Conservation (phyloP, 2,113 vertebrate genomes). For the Brachyhypopomus occidentalis region DNA sequence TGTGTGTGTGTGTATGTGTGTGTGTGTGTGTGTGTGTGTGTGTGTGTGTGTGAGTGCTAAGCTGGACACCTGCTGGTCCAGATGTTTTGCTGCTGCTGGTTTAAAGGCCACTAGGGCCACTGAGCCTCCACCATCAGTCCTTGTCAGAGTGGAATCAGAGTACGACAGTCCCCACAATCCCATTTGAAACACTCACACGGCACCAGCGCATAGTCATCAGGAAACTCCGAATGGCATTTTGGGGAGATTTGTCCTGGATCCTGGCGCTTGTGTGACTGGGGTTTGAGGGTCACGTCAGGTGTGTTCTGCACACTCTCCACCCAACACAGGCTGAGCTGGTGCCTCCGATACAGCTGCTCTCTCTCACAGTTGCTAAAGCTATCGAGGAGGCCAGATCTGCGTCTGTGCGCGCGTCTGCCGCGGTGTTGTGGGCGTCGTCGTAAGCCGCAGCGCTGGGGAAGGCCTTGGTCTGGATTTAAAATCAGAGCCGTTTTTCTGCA, state of each 20-base stretch:
- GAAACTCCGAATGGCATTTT: not conserved
- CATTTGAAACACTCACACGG: constrained; percentile 9
- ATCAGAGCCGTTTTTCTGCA: constrained; percentile 52
- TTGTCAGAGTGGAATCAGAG: not conserved
- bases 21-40: constrained; percentile 3
- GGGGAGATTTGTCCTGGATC: not conserved
- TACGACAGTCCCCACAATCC: not conserved
- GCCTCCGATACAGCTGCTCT: not conserved
- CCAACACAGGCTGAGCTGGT: not conserved
- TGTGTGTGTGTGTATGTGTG: constrained; percentile 15
- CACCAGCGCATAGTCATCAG: not conserved
- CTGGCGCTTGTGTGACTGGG: not conserved
- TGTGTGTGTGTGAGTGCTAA: not conserved
- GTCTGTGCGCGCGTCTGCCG: not conserved
- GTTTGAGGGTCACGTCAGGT: not conserved
- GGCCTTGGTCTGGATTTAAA: constrained; percentile 56
- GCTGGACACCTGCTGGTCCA: constrained; percentile 40
- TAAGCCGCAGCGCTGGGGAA: constrained; percentile 15
- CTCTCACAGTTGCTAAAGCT: constrained; percentile 40
- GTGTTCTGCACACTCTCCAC: not conserved
- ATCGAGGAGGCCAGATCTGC: not conserved
- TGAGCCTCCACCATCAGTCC: not conserved
- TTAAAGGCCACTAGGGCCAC: constrained; percentile 31
- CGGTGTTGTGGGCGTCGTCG: not conserved
- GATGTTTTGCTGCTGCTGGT: constrained; percentile 40